Conservation (phyloP, 2,797 vertebrate species). For the Poeciliopsis infans region DNA sequence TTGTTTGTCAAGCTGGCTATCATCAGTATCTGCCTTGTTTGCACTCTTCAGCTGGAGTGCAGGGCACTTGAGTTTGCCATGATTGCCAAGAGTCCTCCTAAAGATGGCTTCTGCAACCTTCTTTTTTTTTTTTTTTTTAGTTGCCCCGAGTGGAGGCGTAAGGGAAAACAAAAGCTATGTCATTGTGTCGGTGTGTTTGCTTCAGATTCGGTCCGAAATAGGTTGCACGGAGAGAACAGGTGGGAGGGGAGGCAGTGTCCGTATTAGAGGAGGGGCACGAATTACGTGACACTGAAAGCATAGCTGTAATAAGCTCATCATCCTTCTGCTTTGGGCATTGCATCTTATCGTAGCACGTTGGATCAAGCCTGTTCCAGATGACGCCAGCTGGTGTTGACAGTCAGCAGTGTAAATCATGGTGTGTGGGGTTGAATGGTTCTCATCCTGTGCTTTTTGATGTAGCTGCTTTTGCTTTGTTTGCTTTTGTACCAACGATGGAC, state of each 20-base stretch:
- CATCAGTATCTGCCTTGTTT: slow-evolving; percentile 64
- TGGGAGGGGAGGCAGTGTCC: background rate
- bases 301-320: slow-evolving; percentile 28
- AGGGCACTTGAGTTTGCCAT: slow-evolving; percentile 33
- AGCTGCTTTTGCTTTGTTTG: background rate
- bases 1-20: slow-evolving; percentile 54
- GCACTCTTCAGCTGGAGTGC: slow-evolving; percentile 54
- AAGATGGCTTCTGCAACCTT: slow-evolving; percentile 45
- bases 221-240: slow-evolving; percentile 7
- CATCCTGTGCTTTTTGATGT: slow-evolving; percentile 7
- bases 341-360: slow-evolving; percentile 12
- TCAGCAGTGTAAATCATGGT: slow-evolving; percentile 30
- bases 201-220: slow-evolving; percentile 17
- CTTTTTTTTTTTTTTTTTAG: background rate
- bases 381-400: slow-evolving; percentile 32
- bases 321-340: slow-evolving; percentile 15
- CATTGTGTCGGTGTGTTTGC: slow-evolving; percentile 35
- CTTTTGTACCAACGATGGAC: background rate
- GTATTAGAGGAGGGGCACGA: background rate
- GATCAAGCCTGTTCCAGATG: slow-evolving; percentile 23
- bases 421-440: slow-evolving; percentile 16
- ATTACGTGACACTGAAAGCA: slow-evolving; percentile 30
- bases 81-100: slow-evolving; percentile 40
- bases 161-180: slow-evolving; percentile 34
- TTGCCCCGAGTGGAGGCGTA: slow-evolving; percentile 19